Evolutionary conservation across 23 tunicate species (phyloP).

Genomic region (Halocynthia aurantium): DNA sequence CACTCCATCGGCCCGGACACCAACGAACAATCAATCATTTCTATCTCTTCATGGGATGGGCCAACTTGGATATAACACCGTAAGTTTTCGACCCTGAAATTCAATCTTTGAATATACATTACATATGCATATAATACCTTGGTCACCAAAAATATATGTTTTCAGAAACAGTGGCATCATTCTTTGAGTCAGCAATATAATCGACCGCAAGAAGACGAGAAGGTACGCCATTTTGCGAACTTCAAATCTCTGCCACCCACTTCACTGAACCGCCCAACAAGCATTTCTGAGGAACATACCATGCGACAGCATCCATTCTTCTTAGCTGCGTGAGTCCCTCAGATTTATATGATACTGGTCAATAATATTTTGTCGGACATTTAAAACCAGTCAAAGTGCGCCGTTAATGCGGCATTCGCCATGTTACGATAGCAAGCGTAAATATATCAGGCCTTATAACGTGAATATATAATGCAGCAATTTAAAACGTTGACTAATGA

Average conservation of each 20-base stretch:
- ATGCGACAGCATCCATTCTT: conserved; percentile 13
- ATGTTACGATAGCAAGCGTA: no score
- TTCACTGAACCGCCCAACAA: background rate
- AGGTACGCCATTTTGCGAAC: no score
- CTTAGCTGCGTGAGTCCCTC: conserved; percentile 8
- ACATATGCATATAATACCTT: background rate
- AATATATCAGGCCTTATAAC: no score
- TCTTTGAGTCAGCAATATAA: background rate
- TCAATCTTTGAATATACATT: no score
- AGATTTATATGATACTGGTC: background rate
- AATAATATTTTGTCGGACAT: no score
- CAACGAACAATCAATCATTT: background rate
- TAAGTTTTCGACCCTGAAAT: background rate
- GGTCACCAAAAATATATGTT: background rate
- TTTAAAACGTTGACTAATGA: no score
- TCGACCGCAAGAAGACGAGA: background rate
- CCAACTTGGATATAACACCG: background rate
- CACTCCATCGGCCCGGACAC: conserved; percentile 5
- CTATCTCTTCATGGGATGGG: no score
- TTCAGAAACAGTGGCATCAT: conserved; percentile 29
- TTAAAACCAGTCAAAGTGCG: no score
- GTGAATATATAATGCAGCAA: no score
- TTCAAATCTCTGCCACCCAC: background rate
- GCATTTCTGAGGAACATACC: conserved; percentile 1
- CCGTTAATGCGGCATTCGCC: no score